Evolutionary conservation across 2,797 vertebrate genomes (phyloP).

Genomic region (Characodon lateralis): DNA sequence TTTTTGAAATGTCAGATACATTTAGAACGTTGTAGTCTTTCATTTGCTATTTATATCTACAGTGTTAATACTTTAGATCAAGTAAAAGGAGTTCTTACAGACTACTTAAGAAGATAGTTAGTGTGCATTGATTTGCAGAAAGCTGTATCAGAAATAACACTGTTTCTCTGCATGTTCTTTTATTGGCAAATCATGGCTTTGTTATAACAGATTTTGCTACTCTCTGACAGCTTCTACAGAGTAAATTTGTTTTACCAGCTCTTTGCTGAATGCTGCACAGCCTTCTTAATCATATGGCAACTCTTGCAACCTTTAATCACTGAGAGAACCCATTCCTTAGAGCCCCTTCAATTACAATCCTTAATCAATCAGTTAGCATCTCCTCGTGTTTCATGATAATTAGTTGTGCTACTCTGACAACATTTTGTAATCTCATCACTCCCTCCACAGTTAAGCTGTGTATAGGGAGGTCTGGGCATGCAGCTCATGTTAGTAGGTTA

Average conservation of each 20-base stretch:
- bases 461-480: slow-evolving; percentile 37
- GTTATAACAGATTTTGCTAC: slow-evolving; percentile 28
- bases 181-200: slow-evolving; percentile 17
- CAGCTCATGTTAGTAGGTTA: slow-evolving; percentile 58
- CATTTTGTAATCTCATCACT: slow-evolving; percentile 60
- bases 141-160: slow-evolving; percentile 15
- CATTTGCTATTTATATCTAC: slow-evolving; percentile 18
- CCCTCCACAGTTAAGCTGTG: slow-evolving; percentile 45
- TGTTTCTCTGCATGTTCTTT: slow-evolving; percentile 20
- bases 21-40: background rate
- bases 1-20: background rate
- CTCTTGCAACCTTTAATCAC: slow-evolving; percentile 60
- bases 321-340: slow-evolving; percentile 59
- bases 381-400: slow-evolving; percentile 68
- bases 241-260: slow-evolving; percentile 29
- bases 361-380: slow-evolving; percentile 75
- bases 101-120: slow-evolving; percentile 14
- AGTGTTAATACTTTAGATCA: slow-evolving; percentile 16
- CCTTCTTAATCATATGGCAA: slow-evolving; percentile 53
- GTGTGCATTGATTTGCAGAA: slow-evolving; percentile 36
- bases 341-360: slow-evolving; percentile 71
- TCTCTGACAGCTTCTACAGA: slow-evolving; percentile 28
- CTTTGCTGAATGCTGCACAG: slow-evolving; percentile 44
- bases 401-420: slow-evolving; percentile 61
- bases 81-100: slow-evolving; percentile 7